Percentiles rank a stretch among this genome's conserved stretches.
Evolutionary conservation across 2,888 invertebrate species (phyloP).

Genomic region (Dimorphilus gyrociliatus): DNA sequence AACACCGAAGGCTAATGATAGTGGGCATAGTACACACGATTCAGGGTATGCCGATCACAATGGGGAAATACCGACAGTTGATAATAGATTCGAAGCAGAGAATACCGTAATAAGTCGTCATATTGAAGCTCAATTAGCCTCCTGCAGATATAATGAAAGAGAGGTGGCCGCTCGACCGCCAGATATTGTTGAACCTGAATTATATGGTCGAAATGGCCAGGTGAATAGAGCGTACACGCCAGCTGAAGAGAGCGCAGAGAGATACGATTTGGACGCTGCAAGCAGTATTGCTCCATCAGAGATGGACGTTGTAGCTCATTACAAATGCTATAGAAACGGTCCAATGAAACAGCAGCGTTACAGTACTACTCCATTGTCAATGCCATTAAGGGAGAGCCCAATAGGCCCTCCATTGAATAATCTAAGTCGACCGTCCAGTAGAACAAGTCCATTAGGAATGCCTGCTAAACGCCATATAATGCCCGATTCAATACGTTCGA

Average conservation of each 20-base stretch:
- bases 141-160: constrained; percentile 64
- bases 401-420: too few relatives aligned
- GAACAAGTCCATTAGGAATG: too few relatives aligned
- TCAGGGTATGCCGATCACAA: constrained; percentile 20
- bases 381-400: too few relatives aligned
- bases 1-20: constrained; percentile 27
- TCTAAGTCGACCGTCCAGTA: too few relatives aligned
- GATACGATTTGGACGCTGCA: constrained; percentile 84
- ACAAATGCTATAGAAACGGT: constrained; percentile 76
- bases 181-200: constrained; percentile 80
- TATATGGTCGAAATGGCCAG: too few relatives aligned
- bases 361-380: constrained; percentile 68
- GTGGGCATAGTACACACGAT: constrained; percentile 14
- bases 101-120: constrained; percentile 46
- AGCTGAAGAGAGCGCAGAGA: constrained; percentile 25
- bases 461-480: too few relatives aligned
- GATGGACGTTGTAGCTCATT: constrained; percentile 77
- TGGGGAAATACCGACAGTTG: constrained; percentile 8
- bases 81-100: constrained; percentile 18
- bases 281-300: constrained; percentile 94
- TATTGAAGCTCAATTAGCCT: constrained; percentile 65
- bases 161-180: constrained; percentile 62
- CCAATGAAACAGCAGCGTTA: constrained; percentile 53
- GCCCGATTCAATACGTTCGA: too few relatives aligned
- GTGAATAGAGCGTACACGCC: constrained; percentile 11